These are phyloP conservation scores for western clawed frog (Xenopus tropicalis) DNA, from an alignment of 2,113 vertebrate species.

Conservation along the genomic window DNA sequence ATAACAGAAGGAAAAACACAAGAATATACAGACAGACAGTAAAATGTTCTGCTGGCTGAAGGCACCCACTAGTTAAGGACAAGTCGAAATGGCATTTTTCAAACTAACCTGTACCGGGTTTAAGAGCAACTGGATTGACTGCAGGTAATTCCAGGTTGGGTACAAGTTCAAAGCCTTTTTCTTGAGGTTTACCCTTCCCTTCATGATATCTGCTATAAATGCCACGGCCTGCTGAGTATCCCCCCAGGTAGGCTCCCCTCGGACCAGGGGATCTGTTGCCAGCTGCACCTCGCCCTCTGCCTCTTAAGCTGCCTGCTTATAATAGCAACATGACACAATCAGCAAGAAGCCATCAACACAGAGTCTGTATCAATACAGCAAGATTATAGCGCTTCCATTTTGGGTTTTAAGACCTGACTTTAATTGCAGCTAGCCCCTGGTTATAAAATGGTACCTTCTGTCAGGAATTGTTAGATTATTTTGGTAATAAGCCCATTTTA, in stretches of 20 bases:
- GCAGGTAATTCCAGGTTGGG: conserved; percentile 88
- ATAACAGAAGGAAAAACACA: too few species aligned
- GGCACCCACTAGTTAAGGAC: conserved; percentile 15
- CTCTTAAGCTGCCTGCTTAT: conserved; percentile 98
- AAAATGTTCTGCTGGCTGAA: too few species aligned
- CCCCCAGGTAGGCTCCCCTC: conserved; percentile 94
- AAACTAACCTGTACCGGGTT: conserved; percentile 93
- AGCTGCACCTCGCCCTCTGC: conserved; percentile 89
- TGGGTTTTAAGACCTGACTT: not conserved
- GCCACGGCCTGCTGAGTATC: conserved; percentile 96
- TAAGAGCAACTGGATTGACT: conserved; percentile 90
- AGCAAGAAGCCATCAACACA: conserved; percentile 48
- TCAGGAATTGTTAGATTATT: too few species aligned
- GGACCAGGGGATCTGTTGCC: conserved; percentile 90
- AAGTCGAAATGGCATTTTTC: conserved; percentile 11
- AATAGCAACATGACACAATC: conserved; percentile 67
- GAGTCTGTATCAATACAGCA: conserved; percentile 8
- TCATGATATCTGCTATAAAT: conserved; percentile 99
- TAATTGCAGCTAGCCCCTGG: too few species aligned
- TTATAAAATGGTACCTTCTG: too few species aligned
- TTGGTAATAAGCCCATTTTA: too few species aligned
- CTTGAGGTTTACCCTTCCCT: conserved; percentile 92
- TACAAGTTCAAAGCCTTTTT: conserved; percentile 93
- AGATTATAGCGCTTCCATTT: conserved; percentile 18
- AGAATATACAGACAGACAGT: too few species aligned